Evolutionary conservation across 2,797 vertebrate genomes (phyloP).

Genomic region (Delichon dasypus): DNA sequence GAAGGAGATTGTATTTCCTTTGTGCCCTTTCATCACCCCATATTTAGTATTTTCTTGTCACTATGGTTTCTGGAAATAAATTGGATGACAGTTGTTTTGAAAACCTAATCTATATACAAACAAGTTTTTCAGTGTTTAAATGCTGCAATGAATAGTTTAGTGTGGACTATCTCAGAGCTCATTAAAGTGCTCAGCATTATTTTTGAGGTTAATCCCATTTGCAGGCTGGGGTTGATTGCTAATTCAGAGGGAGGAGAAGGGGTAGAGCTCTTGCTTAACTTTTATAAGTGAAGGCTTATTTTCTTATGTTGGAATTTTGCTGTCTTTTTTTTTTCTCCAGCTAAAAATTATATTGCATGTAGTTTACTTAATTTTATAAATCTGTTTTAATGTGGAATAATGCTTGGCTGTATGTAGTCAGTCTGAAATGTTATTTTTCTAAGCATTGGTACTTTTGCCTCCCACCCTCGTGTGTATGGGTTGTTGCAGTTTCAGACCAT

Average conservation of each 20-base stretch:
- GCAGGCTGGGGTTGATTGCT: background rate
- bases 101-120: background rate
- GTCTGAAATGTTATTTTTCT: background rate
- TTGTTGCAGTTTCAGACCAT: background rate
- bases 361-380: background rate
- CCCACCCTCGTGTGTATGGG: background rate
- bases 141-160: background rate
- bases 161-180: background rate
- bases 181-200: background rate
- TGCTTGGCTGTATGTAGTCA: background rate
- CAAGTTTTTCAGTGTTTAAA: background rate
- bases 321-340: background rate
- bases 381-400: background rate
- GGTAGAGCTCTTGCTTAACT: background rate
- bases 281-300: background rate
- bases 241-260: background rate
- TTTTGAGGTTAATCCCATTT: conserved; percentile 12
- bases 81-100: background rate
- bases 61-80: conserved; percentile 14
- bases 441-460: background rate
- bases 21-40: background rate
- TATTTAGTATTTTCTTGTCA: background rate
- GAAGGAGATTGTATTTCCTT: background rate
- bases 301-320: background rate
- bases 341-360: background rate